phyloP scores from a whole-genome alignment of 2,888 invertebrate genomes.

The Didymodactylos carnosus region DNA sequence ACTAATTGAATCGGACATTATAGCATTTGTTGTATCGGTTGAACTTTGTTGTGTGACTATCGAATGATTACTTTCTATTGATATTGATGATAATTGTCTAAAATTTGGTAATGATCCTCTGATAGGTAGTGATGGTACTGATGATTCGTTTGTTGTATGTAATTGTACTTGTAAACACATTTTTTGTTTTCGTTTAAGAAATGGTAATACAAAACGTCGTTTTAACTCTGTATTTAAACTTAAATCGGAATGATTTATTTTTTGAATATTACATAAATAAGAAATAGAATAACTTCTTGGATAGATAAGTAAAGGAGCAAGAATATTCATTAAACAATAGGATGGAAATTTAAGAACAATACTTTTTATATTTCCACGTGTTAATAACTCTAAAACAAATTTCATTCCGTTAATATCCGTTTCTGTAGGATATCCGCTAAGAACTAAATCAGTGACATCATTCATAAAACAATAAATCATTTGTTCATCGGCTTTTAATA shows the following conservation, averaged over 20 bases:
- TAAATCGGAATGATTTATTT: background rate
- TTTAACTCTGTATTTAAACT: background rate
- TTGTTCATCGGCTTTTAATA: background rate
- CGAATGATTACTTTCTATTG: background rate
- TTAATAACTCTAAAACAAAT: background rate
- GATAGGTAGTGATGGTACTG: no score
- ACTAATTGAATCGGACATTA: background rate
- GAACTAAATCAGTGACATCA: background rate
- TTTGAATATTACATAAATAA: background rate
- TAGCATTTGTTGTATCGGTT: background rate
- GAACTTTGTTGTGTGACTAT: no score
- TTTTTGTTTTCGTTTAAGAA: background rate
- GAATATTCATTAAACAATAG: background rate
- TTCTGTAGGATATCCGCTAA: background rate
- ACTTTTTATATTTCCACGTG: background rate
- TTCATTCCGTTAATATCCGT: background rate
- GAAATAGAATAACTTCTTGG: background rate
- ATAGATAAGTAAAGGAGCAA: background rate
- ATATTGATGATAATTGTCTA: background rate
- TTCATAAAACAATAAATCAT: background rate
- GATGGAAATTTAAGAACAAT: background rate
- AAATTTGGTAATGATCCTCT: no score
- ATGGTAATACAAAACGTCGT: background rate
- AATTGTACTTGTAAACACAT: background rate
- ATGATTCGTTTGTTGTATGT: background rate